These are phyloP conservation scores for Euphydryas editha DNA, from an alignment of 2,888 invertebrate genomes.

Conservation along the genomic window DNA sequence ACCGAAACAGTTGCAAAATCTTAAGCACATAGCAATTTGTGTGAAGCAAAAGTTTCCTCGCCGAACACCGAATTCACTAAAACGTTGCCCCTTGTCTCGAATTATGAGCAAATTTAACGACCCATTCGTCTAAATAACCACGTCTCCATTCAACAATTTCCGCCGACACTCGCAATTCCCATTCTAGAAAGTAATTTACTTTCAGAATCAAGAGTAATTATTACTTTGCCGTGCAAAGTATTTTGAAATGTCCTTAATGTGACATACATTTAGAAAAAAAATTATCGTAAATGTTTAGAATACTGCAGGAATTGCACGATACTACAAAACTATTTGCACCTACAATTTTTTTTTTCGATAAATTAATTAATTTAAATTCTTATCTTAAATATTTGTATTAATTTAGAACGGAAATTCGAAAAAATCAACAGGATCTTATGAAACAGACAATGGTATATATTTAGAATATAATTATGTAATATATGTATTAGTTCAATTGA, in stretches of 20 bases:
- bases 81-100: slow-evolving; percentile 24
- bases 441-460: not conserved
- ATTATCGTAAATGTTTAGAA: not conserved
- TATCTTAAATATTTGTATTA: too few relatives aligned
- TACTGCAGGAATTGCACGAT: not conserved
- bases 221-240: slow-evolving; percentile 46
- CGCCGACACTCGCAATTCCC: slow-evolving; percentile 30
- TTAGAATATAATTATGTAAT: too few relatives aligned
- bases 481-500: too few relatives aligned
- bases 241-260: not conserved
- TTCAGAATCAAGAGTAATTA: slow-evolving; percentile 53
- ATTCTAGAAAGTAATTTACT: slow-evolving; percentile 39
- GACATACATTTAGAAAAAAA: not conserved
- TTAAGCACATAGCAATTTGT: slow-evolving; percentile 31
- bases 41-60: slow-evolving; percentile 17
- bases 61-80: slow-evolving; percentile 20
- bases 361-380: too few relatives aligned
- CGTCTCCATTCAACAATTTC: slow-evolving; percentile 36
- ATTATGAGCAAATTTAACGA: slow-evolving; percentile 36
- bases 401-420: too few relatives aligned
- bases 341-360: not conserved
- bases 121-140: slow-evolving; percentile 36
- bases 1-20: slow-evolving; percentile 24
- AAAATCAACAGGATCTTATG: not conserved
- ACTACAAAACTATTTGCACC: not conserved